Evolutionary conservation across 2,888 invertebrate genomes (phyloP), one percentile per base, ranked within the genome.

Genomic region (Amphipoea oculea): DNA sequence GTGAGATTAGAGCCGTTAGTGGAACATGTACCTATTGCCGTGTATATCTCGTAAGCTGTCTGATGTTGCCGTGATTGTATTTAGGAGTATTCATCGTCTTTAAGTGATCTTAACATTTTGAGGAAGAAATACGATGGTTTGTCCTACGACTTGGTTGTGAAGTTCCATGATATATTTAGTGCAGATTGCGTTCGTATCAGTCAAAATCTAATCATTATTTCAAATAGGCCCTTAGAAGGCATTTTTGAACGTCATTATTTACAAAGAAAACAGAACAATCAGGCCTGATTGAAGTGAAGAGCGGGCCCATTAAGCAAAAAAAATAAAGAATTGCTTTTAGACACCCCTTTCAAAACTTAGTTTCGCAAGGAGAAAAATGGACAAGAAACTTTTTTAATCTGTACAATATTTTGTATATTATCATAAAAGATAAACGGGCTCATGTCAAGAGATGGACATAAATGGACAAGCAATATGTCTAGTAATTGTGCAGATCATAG

Each of bases 1-100:
- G 23, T 1, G 36, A 70, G 83, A 86, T 86, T 73, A 76, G 48
- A 54, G 40, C 36, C n/a, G 65, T 70, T 69, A 76, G 60, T n/a
- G 69, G 60, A 40, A 82, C 72, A 82, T 66, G 69, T 20, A 29
- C 29, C 29, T 29, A 67, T 82, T 48, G 69, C 54, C 12, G 62
- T 70, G 77, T 76, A 73, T 71, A 63, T 65, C 45, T 67, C 29
- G 40, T 70, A 63, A 85, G 40, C 62, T 36, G 62, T 63, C 42
- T 63, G 62, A 36, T 51, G 76, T 82, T 73, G 1, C 51, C 29
- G 45, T 83, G 68, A 86, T 79, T 57, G 51, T 29, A n/a, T 74
- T 82, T 23, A n/a, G 9, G 60, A 40, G 2, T 69, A 17, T 76
- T 83, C 20, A 11, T 45, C 23, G 60, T 40, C 42, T 69, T 60